phyloP scores from a whole-genome alignment of 1,140 invertebrate species.

The Matsumurasca onukii region DNA sequence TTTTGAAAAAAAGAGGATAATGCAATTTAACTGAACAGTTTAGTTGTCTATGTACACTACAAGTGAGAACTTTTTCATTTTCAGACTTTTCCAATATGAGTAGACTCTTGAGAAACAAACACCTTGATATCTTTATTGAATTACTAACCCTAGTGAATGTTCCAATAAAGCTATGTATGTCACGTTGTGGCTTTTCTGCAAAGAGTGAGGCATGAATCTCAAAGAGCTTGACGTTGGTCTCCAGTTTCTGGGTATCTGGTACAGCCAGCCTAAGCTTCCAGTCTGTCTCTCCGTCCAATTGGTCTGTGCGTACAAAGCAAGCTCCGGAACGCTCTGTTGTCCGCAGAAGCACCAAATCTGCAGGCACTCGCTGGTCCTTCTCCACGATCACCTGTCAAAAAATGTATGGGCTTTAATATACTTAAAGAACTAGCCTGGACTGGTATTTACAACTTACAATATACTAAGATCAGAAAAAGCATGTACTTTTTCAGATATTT shows the following conservation, averaged over 20 bases:
- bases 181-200: constrained; percentile 96
- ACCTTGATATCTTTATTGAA: too few species aligned
- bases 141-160: constrained; percentile 82
- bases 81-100: too few species aligned
- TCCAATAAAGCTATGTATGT: constrained; percentile 98
- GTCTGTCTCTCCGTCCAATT: constrained; percentile 98
- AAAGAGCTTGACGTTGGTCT: constrained; percentile 81
- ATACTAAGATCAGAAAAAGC: too few species aligned
- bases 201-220: constrained; percentile 87
- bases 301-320: constrained; percentile 98
- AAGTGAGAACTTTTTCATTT: too few species aligned
- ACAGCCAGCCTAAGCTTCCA: constrained; percentile 98
- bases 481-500: too few species aligned
- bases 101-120: too few species aligned
- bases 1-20: too few species aligned
- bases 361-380: constrained; percentile 94
- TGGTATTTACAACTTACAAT: too few species aligned
- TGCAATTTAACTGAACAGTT: too few species aligned
- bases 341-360: constrained; percentile 91
- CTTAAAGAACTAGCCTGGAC: too few species aligned
- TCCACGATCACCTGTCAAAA: constrained; percentile 67
- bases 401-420: too few species aligned
- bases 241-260: constrained; percentile 86
- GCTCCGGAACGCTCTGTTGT: constrained; percentile 94
- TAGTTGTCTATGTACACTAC: too few species aligned